phyloP scores from a whole-genome alignment of 1,140 invertebrate species.

The Pogonomyrmex barbatus region DNA sequence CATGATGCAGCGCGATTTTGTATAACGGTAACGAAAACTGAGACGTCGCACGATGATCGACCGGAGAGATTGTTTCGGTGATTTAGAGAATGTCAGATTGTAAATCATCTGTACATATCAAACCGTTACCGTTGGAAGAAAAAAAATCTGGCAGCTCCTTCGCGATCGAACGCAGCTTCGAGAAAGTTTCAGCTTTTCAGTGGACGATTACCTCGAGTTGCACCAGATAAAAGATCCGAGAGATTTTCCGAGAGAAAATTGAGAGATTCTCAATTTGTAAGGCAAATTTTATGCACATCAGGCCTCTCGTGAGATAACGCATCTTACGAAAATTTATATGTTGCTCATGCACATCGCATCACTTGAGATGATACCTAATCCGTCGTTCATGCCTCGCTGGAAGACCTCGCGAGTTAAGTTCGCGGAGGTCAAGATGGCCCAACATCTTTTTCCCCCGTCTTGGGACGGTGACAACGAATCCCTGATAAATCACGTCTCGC shows the following conservation, averaged over 20 bases:
- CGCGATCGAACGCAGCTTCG: neutral
- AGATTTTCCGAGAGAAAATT: neutral
- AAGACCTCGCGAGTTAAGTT: conserved; percentile 23
- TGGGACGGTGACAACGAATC: conserved; percentile 37
- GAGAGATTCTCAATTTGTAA: neutral
- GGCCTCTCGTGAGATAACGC: neutral
- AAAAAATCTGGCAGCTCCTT: conserved; percentile 10
- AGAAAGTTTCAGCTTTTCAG: neutral
- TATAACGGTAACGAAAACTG: conserved; percentile 63
- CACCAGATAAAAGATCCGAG: too few species aligned
- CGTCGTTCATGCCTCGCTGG: conserved; percentile 2
- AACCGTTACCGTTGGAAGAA: conserved; percentile 29
- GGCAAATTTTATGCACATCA: neutral
- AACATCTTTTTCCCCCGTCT: neutral
- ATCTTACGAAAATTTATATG: neutral
- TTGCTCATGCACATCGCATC: neutral
- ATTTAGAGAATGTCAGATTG: conserved; percentile 48
- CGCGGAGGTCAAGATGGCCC: conserved; percentile 33
- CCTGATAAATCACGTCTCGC: conserved; percentile 68
- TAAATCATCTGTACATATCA: conserved; percentile 21
- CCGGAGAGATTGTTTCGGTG: conserved; percentile 25
- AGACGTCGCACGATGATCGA: conserved; percentile 11
- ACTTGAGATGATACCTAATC: conserved; percentile 25
- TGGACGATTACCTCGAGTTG: neutral
- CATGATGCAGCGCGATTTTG: conserved; percentile 68